phyloP scores from a whole-genome alignment of 2,113 vertebrate species.

The Alligator sinensis region DNA sequence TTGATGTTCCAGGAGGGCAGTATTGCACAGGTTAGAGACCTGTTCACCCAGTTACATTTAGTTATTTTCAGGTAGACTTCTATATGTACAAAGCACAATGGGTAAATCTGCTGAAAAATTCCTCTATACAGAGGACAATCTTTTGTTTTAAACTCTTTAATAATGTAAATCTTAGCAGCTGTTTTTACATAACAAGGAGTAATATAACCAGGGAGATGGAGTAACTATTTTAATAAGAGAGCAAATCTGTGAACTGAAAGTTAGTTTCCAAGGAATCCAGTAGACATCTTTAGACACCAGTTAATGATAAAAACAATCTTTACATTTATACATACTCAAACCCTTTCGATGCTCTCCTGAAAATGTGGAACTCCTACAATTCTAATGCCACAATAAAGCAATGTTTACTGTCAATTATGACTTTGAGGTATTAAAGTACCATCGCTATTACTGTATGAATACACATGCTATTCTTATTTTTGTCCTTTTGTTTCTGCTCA shows the following conservation, averaged over 20 bases:
- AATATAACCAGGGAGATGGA: neutral
- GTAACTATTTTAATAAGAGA: neutral
- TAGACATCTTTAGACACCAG: neutral
- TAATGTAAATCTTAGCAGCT: neutral
- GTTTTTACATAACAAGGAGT: neutral
- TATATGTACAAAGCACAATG: too few relatives aligned
- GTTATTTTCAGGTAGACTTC: neutral
- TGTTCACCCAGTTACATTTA: neutral
- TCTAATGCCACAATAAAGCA: neutral
- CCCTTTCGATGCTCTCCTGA: neutral
- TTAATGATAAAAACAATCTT: neutral
- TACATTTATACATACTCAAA: neutral
- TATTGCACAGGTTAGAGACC: neutral
- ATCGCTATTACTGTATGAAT: neutral
- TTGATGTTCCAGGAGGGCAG: neutral
- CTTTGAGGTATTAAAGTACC: neutral
- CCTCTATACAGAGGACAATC: too few relatives aligned
- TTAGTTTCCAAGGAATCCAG: neutral
- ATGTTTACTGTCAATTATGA: neutral
- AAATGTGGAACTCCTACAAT: neutral
- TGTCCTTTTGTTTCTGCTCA: neutral
- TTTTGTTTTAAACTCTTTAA: too few relatives aligned
- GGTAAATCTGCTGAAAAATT: too few relatives aligned
- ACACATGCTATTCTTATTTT: neutral
- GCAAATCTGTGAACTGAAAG: neutral